A percentile compares a stretch with the other conserved stretches of the same genome.
Conservation (phyloP, 2,888 invertebrate genomes). For the Lottia scabra region DNA sequence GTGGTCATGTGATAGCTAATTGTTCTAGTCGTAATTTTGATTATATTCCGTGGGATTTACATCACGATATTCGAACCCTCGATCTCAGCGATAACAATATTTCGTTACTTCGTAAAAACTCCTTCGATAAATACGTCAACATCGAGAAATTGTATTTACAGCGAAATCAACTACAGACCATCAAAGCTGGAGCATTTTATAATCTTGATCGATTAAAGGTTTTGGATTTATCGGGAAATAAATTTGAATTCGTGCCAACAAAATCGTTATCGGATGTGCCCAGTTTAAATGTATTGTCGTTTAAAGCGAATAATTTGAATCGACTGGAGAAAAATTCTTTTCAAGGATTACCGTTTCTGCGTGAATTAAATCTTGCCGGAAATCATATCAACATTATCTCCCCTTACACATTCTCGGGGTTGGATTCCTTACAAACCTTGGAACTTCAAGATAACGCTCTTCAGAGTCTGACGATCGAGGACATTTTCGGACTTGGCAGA, state of each 20-base stretch:
- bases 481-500: conserved; percentile 42
- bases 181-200: conserved; percentile 41
- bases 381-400: conserved; percentile 13
- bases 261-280: conserved; percentile 39
- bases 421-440: conserved; percentile 33
- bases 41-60: conserved; percentile 49
- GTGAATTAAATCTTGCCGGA: conserved; percentile 22
- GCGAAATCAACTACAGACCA: conserved; percentile 48
- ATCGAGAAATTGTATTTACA: conserved; percentile 47
- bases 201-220: conserved; percentile 39
- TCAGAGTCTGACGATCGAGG: conserved; percentile 38
- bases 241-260: conserved; percentile 38
- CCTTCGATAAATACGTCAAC: conserved; percentile 54
- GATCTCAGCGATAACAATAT: conserved; percentile 54
- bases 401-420: conserved; percentile 17
- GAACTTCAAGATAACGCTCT: conserved; percentile 56
- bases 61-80: conserved; percentile 45
- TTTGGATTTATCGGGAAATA: conserved; percentile 50
- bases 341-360: conserved; percentile 39
- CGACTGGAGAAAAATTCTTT: conserved; percentile 46
- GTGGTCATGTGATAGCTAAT: conserved; percentile 39
- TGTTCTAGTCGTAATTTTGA: conserved; percentile 42
- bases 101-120: conserved; percentile 33
- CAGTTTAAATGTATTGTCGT: conserved; percentile 40
- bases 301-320: conserved; percentile 56